phyloP scores from a whole-genome alignment of 2,113 vertebrate species.

The Pollachius pollachius region DNA sequence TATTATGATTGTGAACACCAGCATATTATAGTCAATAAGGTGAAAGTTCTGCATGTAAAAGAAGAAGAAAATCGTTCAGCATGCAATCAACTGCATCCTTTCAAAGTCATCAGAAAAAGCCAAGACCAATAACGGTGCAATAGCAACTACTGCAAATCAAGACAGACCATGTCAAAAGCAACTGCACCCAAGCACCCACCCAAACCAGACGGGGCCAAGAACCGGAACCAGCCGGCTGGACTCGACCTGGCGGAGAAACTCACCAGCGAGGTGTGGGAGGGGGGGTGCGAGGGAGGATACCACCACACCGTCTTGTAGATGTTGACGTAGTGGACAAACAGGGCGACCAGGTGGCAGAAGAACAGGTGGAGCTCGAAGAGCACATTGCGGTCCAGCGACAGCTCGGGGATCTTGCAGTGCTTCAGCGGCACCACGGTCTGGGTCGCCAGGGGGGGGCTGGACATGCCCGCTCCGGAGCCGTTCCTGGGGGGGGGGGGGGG shows the following conservation, averaged over 20 bases:
- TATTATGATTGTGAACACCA: conserved; percentile 91
- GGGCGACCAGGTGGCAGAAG: conserved; percentile 93
- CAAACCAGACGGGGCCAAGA: not conserved
- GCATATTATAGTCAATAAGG: conserved; percentile 97
- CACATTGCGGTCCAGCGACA: conserved; percentile 87
- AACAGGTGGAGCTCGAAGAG: conserved; percentile 96
- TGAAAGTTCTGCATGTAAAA: conserved; percentile 88
- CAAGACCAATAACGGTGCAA: not conserved
- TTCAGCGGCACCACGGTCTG: conserved; percentile 92
- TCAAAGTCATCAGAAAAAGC: not conserved
- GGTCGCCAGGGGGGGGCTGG: conserved; percentile 91
- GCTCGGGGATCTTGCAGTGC: conserved; percentile 95
- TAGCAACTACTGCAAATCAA: not conserved
- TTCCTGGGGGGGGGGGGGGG: conserved; percentile 71
- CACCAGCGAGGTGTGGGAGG: conserved; percentile 94
- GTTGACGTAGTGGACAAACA: conserved; percentile 98
- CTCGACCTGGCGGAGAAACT: conserved; percentile 44
- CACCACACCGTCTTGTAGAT: conserved; percentile 99
- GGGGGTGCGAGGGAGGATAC: conserved; percentile 93
- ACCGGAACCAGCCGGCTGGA: not conserved
- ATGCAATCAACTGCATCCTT: no score
- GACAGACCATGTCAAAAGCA: not conserved
- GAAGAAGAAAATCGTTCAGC: conserved; percentile 6
- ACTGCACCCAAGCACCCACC: not conserved
- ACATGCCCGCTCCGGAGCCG: conserved; percentile 87